phyloP scores from a whole-genome alignment of 2,888 invertebrate genomes.

The Dasypogon diadema region DNA sequence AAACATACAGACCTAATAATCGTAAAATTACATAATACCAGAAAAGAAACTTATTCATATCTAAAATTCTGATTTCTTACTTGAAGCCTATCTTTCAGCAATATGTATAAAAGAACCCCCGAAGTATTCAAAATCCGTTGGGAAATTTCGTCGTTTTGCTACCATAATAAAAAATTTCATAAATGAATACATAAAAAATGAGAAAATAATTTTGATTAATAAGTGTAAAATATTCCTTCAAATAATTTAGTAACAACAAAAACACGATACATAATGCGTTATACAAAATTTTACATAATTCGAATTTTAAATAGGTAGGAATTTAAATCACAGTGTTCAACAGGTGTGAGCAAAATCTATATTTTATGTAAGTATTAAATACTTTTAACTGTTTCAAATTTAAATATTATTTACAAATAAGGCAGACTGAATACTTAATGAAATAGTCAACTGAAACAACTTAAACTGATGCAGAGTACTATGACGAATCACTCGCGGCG shows the following conservation, averaged over 20 bases:
- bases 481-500: conserved; percentile 69
- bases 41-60: no score
- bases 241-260: conserved; percentile 1
- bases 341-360: conserved; percentile 32
- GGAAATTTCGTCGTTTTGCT: no score
- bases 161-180: no score
- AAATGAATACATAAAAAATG: no score
- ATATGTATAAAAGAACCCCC: no score
- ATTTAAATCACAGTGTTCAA: conserved; percentile 31
- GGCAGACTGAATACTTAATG: conserved; percentile 15
- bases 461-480: conserved; percentile 62
- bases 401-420: conserved; percentile 33
- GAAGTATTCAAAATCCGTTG: no score
- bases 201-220: no score
- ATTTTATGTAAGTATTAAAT: conserved; percentile 18
- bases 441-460: background rate
- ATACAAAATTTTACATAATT: background rate
- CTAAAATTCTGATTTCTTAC: no score
- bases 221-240: conserved; percentile 28
- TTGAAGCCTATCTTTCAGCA: no score
- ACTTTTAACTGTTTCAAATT: conserved; percentile 15
- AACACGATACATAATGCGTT: background rate
- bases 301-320: conserved; percentile 5
- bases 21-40: no score
- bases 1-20: no score